Evolutionary conservation across 2,113 vertebrate genomes (phyloP).

Genomic region (Chinchilla lanigera): DNA sequence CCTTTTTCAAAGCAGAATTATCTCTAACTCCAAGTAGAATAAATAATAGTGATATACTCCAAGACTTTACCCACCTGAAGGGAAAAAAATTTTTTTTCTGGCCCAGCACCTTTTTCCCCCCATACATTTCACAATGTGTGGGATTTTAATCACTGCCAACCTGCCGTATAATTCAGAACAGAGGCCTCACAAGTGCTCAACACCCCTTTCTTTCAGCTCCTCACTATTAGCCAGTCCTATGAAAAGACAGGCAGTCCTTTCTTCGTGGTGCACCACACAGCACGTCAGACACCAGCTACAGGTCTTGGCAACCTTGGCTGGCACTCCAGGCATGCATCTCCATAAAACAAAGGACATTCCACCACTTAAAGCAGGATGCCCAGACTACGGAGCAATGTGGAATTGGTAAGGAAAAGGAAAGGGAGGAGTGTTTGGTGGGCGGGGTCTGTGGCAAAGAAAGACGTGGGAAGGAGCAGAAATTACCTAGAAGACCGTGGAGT

Average conservation of each 20-base stretch:
- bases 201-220: constrained; percentile 47
- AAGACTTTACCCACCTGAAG: constrained; percentile 77
- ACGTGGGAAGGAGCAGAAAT: neutral
- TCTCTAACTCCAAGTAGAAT: constrained; percentile 37
- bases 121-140: constrained; percentile 73
- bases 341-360: neutral
- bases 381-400: too few species aligned
- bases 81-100: constrained; percentile 81
- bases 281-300: constrained; percentile 63
- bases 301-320: constrained; percentile 39
- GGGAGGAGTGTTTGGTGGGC: neutral
- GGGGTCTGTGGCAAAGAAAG: too few species aligned
- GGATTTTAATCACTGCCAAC: constrained; percentile 78
- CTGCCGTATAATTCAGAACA: neutral
- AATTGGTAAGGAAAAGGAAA: neutral
- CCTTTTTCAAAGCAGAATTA: constrained; percentile 13
- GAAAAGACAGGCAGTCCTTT: constrained; percentile 45
- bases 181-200: constrained; percentile 53
- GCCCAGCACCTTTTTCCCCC: constrained; percentile 71
- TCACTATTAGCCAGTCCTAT: neutral
- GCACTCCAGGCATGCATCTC: neutral
- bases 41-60: constrained; percentile 61
- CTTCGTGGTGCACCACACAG: neutral
- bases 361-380: neutral
- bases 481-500: neutral